These are phyloP conservation scores for Clarias platycephalus DNA, from an alignment of 2,797 vertebrate genomes.

Conservation along the genomic window DNA sequence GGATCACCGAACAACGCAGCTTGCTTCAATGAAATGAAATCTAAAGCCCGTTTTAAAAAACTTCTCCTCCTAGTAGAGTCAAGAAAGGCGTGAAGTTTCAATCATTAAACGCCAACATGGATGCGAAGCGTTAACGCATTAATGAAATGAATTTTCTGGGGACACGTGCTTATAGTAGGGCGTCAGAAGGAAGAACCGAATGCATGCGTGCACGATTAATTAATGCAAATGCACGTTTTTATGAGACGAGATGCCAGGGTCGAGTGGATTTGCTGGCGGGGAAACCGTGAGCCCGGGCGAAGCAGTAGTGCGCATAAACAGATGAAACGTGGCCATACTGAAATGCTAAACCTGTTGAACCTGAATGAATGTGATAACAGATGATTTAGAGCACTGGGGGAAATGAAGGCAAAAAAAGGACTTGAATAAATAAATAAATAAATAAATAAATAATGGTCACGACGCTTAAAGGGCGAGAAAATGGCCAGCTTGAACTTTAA, in stretches of 20 bases:
- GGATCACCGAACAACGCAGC: neutral
- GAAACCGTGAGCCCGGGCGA: neutral
- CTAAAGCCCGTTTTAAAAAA: neutral
- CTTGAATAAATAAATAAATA: conserved; percentile 26
- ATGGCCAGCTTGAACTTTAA: conserved; percentile 45
- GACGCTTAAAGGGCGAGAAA: conserved; percentile 43
- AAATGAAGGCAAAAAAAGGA: conserved; percentile 1
- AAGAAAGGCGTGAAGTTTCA: neutral
- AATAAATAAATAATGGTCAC: conserved; percentile 52
- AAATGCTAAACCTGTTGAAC: conserved; percentile 61
- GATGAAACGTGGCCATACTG: conserved; percentile 33
- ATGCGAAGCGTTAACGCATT: neutral
- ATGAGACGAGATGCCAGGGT: conserved; percentile 11
- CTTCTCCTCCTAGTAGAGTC: neutral
- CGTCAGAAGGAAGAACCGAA: neutral
- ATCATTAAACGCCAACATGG: neutral
- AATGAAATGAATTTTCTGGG: neutral
- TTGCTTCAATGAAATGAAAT: neutral
- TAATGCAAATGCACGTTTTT: conserved; percentile 6
- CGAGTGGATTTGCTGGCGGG: conserved; percentile 2
- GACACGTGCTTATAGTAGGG: neutral
- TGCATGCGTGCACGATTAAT: neutral
- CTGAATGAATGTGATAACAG: conserved; percentile 54
- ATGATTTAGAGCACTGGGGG: conserved; percentile 50
- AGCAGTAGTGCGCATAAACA: conserved; percentile 35